phyloP scores from a whole-genome alignment of 2,888 invertebrate species.

The Zhuqinia jingwanae region DNA sequence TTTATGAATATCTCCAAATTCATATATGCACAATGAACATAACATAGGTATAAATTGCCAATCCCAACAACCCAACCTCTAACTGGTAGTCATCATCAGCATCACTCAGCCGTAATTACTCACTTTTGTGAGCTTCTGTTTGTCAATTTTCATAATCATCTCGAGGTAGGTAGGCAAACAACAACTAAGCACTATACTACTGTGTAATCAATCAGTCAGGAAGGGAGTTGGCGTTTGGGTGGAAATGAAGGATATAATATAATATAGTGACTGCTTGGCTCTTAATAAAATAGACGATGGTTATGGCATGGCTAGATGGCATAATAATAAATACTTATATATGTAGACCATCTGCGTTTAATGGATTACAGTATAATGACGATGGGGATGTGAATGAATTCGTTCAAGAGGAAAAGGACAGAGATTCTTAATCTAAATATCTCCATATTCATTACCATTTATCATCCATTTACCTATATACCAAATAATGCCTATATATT shows the following conservation, averaged over 20 bases:
- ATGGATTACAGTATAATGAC: background rate
- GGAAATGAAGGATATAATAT: background rate
- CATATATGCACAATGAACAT: no score
- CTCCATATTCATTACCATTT: no score
- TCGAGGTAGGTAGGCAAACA: background rate
- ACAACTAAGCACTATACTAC: background rate
- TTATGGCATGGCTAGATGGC: background rate
- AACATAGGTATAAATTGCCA: background rate
- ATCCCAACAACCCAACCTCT: background rate
- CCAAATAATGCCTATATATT: no score
- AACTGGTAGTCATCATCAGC: background rate
- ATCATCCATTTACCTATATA: no score
- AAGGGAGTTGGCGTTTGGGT: slow-evolving; percentile 12
- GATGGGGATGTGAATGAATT: slow-evolving; percentile 5
- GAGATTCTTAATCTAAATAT: background rate
- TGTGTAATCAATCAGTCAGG: no score
- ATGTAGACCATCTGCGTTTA: slow-evolving; percentile 2
- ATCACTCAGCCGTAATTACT: slow-evolving; percentile 1
- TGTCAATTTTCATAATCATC: background rate
- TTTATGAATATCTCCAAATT: no score
- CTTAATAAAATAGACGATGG: no score
- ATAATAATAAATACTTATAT: background rate
- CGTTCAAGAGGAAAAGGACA: slow-evolving; percentile 32
- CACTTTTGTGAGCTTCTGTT: slow-evolving; percentile 7
- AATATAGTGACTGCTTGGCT: no score